Evolutionary conservation across 2,113 vertebrate genomes (phyloP).

Genomic region (Rhabdornis inornatus): DNA sequence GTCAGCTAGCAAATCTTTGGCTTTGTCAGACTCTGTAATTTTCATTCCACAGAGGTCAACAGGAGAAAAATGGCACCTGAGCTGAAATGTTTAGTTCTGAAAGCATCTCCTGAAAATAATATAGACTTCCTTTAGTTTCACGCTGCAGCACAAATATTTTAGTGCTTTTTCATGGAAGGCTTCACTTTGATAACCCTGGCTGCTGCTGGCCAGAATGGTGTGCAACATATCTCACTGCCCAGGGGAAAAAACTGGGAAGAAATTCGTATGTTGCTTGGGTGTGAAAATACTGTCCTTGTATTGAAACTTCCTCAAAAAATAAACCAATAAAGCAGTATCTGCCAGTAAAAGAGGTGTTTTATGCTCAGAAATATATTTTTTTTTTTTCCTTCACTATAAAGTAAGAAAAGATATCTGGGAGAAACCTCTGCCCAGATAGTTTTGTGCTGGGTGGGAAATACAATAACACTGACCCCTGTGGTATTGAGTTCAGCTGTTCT

Average conservation of each 20-base stretch:
- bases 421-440: not conserved
- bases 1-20: not conserved
- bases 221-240: not conserved
- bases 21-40: not conserved
- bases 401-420: not conserved
- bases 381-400: not conserved
- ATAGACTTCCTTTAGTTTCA: not conserved
- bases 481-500: not conserved
- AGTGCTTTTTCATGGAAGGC: not conserved
- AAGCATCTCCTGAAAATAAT: not conserved
- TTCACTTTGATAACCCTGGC: not conserved
- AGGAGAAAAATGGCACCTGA: not conserved
- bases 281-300: not conserved
- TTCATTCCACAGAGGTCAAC: not conserved
- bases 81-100: not conserved
- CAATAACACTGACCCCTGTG: not conserved
- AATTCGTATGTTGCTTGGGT: not conserved
- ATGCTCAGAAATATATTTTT: not conserved
- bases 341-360: not conserved
- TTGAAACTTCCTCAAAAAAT: not conserved
- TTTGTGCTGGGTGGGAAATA: not conserved
- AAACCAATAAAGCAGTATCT: not conserved
- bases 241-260: not conserved
- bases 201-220: not conserved
- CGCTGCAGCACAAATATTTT: not conserved